These are phyloP conservation scores for Melospiza melodia DNA, from an alignment of 2,113 vertebrate genomes.

Conservation along the genomic window DNA sequence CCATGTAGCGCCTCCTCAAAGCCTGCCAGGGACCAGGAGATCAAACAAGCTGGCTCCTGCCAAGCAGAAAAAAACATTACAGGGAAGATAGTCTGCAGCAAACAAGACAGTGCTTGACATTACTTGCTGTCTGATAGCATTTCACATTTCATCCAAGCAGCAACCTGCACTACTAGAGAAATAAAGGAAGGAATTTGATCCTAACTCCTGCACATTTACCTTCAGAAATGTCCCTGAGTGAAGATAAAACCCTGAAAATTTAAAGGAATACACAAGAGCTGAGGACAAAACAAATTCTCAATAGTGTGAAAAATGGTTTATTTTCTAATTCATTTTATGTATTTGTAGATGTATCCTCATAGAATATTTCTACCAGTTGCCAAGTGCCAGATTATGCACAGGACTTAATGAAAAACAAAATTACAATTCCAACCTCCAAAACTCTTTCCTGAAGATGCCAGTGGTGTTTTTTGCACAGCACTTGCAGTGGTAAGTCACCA, in stretches of 20 bases:
- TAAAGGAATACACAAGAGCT: background rate
- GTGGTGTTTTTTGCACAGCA: background rate
- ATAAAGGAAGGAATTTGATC: background rate
- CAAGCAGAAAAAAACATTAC: background rate
- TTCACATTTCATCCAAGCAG: background rate
- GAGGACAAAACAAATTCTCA: background rate
- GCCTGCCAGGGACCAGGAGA: background rate
- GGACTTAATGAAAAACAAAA: background rate
- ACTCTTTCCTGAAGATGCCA: background rate
- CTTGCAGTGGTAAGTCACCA: background rate
- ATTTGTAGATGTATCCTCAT: background rate
- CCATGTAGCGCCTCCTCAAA: background rate
- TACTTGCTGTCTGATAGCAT: background rate
- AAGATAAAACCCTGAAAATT: background rate
- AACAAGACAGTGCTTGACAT: background rate
- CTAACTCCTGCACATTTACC: background rate
- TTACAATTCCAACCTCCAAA: background rate
- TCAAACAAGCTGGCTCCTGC: background rate
- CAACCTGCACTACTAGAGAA: rapidly evolving
- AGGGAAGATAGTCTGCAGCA: background rate
- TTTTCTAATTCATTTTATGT: background rate
- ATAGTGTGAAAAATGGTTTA: background rate
- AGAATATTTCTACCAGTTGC: background rate
- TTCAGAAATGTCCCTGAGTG: background rate
- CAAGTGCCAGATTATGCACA: rapidly evolving